phyloP scores from a whole-genome alignment of 2,888 invertebrate genomes.

The Euclidia mi region DNA sequence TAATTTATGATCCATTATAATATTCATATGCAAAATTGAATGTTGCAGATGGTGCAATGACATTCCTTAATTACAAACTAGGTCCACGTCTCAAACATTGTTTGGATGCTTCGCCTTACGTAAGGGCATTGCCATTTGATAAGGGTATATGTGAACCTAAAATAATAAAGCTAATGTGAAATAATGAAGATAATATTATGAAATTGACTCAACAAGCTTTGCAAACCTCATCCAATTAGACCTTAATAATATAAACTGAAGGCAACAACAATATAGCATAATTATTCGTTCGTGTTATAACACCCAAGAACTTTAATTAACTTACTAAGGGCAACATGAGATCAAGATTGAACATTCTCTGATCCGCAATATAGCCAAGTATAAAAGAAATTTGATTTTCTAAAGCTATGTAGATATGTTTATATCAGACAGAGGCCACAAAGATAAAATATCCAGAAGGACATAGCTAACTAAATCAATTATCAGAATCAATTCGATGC shows the following conservation, averaged over 20 bases:
- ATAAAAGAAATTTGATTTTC: too few species aligned
- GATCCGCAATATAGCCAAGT: too few species aligned
- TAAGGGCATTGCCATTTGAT: neutral
- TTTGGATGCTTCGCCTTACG: neutral
- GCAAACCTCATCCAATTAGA: neutral
- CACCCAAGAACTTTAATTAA: conserved; percentile 3
- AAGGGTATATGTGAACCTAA: neutral
- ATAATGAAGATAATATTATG: too few species aligned
- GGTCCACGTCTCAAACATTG: neutral
- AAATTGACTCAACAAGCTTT: neutral
- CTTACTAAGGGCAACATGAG: too few species aligned
- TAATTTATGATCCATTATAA: conserved; percentile 8
- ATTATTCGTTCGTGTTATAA: neutral
- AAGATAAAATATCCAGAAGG: too few species aligned
- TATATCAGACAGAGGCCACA: too few species aligned
- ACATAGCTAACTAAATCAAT: too few species aligned
- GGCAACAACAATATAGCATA: neutral
- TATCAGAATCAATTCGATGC: too few species aligned
- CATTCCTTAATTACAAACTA: neutral
- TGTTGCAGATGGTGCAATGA: neutral
- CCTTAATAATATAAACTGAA: too few species aligned
- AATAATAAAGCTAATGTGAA: conserved; percentile 2
- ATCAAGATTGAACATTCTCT: too few species aligned
- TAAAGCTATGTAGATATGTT: too few species aligned
- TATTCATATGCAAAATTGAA: conserved; percentile 3